Base-by-base conservation (phyloP, 2,113 vertebrate genomes). In the Epinephelus moara region DNA sequence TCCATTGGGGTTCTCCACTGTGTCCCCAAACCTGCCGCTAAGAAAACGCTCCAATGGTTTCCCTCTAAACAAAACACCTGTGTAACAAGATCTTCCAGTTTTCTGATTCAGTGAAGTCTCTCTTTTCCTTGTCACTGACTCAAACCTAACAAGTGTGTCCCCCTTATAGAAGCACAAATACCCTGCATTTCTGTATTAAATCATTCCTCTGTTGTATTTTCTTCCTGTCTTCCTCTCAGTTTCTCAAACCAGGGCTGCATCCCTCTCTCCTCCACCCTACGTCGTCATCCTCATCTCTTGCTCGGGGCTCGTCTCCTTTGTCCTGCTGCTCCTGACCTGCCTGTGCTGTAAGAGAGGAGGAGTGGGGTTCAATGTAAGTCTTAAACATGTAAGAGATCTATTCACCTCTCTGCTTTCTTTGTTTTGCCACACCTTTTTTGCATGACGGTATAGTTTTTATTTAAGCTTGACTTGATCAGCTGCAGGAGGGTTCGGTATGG, bases 261-360 rank as follows among this genome's bases (percentile, higher is more conserved):
- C 95, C 55, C 95, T 97, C 85, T 95, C 97, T 92, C 96, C 97
- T 86, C 97, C 97, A 50, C 96, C 97, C n/a, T 98, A 98, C 63
- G 96, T 97, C 17, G 95, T 97, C 94, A 96, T 98, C 82, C 94
- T 98, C 94, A 97, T 98, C 93, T 98, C 97, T 82, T 97, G 97
- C 91, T 98, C 97, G 0, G 97, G 97, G 78, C 95, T 98, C 17
- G 94, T 98, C 89, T 97, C 97, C 78, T 97, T 98, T 89, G 95
- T 98, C 88, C 96, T 98, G 77, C 95, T 98, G 83, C 97, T 98
- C 85, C 96, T 98, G 92, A 97, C 97, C 95, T 98, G 97, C 84
- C 95, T 98, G 79, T 98, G 97, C 94, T 98, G 97, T 92, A 98
- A 98, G 92, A 95, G 95, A 80, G 97, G 96, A 52, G 96, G 96